phyloP scores from a whole-genome alignment of 1,140 invertebrate genomes.

The Diorhabda elongata region DNA sequence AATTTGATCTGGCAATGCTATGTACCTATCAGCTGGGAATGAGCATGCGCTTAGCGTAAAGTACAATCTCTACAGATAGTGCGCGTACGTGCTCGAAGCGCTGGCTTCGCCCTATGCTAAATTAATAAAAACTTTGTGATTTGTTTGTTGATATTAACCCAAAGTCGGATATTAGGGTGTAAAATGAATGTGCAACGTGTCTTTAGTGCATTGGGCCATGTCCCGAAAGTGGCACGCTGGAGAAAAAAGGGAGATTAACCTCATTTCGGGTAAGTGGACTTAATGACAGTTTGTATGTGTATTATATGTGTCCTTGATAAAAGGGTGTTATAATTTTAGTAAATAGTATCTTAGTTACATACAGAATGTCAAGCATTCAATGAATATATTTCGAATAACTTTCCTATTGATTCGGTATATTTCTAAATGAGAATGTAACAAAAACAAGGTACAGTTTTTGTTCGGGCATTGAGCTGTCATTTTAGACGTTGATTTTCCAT shows the following conservation, averaged over 20 bases:
- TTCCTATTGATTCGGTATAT: not conserved
- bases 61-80: constrained; percentile 18
- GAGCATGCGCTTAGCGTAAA: constrained; percentile 23
- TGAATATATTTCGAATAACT: not conserved
- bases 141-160: constrained; percentile 43
- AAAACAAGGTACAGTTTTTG: not conserved
- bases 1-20: constrained; percentile 3
- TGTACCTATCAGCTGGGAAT: constrained; percentile 21
- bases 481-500: constrained; percentile 15
- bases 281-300: constrained; percentile 38
- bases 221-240: constrained; percentile 23
- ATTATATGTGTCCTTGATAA: constrained; percentile 39
- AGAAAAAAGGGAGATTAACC: constrained; percentile 34
- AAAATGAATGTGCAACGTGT: constrained; percentile 30
- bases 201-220: constrained; percentile 18
- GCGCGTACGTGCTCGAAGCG: constrained; percentile 35
- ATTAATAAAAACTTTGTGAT: constrained; percentile 39
- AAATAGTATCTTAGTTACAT: constrained; percentile 11
- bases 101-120: constrained; percentile 39
- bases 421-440: not conserved
- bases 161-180: constrained; percentile 29
- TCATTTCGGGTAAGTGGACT: constrained; percentile 39
- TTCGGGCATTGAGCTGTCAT: constrained; percentile 10
- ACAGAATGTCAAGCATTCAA: not conserved
- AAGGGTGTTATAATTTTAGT: constrained; percentile 32